phyloP scores from a whole-genome alignment of 35 echinoderm and acorn worm genomes.

The Strongylocentrotus purpuratus region DNA sequence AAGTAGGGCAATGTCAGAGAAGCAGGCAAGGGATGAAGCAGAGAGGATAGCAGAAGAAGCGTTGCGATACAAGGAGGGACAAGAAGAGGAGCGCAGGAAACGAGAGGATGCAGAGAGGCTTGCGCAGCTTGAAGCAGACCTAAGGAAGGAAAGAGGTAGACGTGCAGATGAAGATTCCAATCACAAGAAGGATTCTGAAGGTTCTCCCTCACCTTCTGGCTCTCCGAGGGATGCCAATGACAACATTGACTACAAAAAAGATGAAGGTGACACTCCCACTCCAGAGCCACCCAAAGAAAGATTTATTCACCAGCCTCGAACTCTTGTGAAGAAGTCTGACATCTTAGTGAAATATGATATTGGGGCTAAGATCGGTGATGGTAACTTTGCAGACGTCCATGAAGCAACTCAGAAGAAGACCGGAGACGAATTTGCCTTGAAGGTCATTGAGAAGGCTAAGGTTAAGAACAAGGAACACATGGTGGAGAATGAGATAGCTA shows the following conservation, averaged over 20 bases:
- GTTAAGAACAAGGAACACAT: slow-evolving; percentile 92
- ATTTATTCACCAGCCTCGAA: slow-evolving; percentile 31
- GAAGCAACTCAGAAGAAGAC: slow-evolving; percentile 66
- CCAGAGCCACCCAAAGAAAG: slow-evolving; percentile 20
- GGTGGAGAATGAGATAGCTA: slow-evolving; percentile 98
- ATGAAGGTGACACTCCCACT: neutral
- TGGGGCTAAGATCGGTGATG: slow-evolving; percentile 94
- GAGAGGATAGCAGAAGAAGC: slow-evolving; percentile 55
- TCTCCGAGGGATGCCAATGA: neutral
- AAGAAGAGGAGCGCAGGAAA: slow-evolving; percentile 40
- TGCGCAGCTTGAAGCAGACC: slow-evolving; percentile 26
- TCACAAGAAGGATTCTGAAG: neutral
- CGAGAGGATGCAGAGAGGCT: slow-evolving; percentile 45
- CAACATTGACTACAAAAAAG: slow-evolving; percentile 1
- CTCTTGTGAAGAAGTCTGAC: slow-evolving; percentile 67
- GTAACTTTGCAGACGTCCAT: slow-evolving; percentile 95
- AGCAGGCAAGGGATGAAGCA: slow-evolving; percentile 60
- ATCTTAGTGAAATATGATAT: slow-evolving; percentile 80
- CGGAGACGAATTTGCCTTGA: slow-evolving; percentile 87
- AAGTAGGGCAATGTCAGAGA: slow-evolving; percentile 38
- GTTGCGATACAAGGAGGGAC: slow-evolving; percentile 34
- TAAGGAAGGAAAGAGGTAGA: neutral
- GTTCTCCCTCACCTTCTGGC: neutral
- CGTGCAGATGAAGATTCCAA: neutral
- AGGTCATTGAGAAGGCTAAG: slow-evolving; percentile 94